phyloP scores from a whole-genome alignment of 2,888 invertebrate species.

The Tortricodes alternella region DNA sequence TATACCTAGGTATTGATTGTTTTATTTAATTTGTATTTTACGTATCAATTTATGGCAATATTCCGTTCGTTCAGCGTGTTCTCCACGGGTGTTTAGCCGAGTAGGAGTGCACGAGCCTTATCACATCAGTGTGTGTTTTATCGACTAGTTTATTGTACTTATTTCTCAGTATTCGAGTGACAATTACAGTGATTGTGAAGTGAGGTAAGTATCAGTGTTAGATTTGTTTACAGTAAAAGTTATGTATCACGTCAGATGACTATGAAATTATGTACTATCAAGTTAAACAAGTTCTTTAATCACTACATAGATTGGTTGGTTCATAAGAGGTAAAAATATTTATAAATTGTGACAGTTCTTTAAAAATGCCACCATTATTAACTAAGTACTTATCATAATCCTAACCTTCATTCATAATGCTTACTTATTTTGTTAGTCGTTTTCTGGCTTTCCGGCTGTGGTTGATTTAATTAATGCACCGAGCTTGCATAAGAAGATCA shows the following conservation, averaged over 20 bases:
- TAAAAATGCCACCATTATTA: background rate
- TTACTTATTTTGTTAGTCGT: too few relatives aligned
- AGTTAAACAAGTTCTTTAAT: too few relatives aligned
- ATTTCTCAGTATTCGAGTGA: too few relatives aligned
- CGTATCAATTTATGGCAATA: background rate
- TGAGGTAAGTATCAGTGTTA: too few relatives aligned
- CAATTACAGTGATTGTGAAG: background rate
- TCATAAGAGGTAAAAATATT: background rate
- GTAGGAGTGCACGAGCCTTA: background rate
- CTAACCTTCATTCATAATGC: background rate
- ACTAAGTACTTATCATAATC: background rate
- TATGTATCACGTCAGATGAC: too few relatives aligned
- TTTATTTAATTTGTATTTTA: background rate
- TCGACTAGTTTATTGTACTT: background rate
- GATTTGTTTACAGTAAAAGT: too few relatives aligned
- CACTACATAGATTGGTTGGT: background rate
- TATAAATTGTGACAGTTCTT: background rate
- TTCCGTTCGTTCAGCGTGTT: background rate
- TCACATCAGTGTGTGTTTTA: background rate
- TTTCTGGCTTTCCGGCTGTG: background rate
- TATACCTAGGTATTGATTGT: background rate
- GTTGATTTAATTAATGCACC: conserved; percentile 4
- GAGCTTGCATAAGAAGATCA: conserved; percentile 3
- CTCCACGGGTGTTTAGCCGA: background rate
- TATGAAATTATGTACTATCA: too few relatives aligned